Conservation (phyloP, 2,888 invertebrate species). For the Bimastos eiseni region DNA sequence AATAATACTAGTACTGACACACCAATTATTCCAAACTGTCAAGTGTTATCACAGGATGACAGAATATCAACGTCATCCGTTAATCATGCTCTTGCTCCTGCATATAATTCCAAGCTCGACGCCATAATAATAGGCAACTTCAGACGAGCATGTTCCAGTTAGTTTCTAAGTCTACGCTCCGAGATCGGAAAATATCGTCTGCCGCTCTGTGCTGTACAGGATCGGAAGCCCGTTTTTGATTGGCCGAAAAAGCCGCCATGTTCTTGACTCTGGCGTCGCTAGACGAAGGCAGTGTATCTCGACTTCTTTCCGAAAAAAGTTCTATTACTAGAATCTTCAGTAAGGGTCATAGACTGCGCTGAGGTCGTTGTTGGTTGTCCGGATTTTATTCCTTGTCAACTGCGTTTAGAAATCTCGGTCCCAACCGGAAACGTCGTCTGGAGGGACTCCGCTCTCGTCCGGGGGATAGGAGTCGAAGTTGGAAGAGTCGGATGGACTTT, state of each 20-base stretch:
- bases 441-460: slow-evolving; percentile 86
- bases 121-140: neutral
- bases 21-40: neutral
- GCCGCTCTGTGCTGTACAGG: neutral
- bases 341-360: neutral
- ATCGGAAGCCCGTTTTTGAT: neutral
- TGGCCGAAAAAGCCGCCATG: neutral
- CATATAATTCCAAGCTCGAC: neutral
- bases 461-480: slow-evolving; percentile 99
- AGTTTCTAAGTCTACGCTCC: slow-evolving; percentile 6
- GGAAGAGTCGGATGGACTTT: slow-evolving; percentile 82
- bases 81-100: neutral
- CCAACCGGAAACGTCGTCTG: slow-evolving; percentile 94
- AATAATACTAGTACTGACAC: neutral
- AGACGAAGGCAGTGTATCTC: neutral
- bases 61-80: neutral
- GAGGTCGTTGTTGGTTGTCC: neutral
- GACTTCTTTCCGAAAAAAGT: neutral
- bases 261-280: neutral
- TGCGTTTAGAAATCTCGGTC: slow-evolving; percentile 79
- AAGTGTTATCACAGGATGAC: slow-evolving; percentile 13
- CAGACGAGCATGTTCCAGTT: neutral
- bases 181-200: neutral
- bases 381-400: neutral
- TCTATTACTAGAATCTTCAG: neutral